Evolutionary conservation across 1,140 invertebrate genomes (phyloP).

Genomic region (Philopotamus ludificatus): DNA sequence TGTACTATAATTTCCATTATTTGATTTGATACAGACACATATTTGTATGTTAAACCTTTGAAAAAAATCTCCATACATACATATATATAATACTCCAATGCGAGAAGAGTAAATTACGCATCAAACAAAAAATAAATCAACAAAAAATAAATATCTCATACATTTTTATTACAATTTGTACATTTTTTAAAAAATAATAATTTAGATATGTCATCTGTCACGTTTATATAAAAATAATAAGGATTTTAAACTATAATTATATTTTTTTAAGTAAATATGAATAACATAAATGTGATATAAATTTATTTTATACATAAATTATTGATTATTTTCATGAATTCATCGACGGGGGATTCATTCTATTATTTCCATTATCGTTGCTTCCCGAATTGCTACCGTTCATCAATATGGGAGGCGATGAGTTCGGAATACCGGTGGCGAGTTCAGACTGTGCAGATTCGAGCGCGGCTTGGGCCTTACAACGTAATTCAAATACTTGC

Average conservation of each 20-base stretch:
- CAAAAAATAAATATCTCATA: not conserved
- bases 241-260: constrained; percentile 3
- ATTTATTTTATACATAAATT: not conserved
- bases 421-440: constrained; percentile 11
- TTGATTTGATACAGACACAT: too few species aligned
- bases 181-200: constrained; percentile 11
- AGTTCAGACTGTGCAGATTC: constrained; percentile 13
- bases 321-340: constrained; percentile 25
- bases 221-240: constrained; percentile 23
- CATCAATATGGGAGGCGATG: constrained; percentile 36
- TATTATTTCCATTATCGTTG: constrained; percentile 23
- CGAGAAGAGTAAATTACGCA: too few species aligned
- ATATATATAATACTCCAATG: too few species aligned
- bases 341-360: constrained; percentile 26
- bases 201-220: constrained; percentile 15
- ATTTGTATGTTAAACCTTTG: too few species aligned
- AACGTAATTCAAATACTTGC: constrained; percentile 83
- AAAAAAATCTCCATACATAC: too few species aligned
- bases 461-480: constrained; percentile 54
- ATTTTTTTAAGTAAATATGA: too few species aligned
- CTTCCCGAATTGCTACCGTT: constrained; percentile 22
- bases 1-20: too few species aligned
- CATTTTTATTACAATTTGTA: constrained; percentile 8
- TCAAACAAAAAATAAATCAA: not conserved
- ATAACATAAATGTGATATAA: not conserved